Evolutionary conservation across 2,888 invertebrate genomes (phyloP).

Genomic region (Disparrhopalites patrizii): DNA sequence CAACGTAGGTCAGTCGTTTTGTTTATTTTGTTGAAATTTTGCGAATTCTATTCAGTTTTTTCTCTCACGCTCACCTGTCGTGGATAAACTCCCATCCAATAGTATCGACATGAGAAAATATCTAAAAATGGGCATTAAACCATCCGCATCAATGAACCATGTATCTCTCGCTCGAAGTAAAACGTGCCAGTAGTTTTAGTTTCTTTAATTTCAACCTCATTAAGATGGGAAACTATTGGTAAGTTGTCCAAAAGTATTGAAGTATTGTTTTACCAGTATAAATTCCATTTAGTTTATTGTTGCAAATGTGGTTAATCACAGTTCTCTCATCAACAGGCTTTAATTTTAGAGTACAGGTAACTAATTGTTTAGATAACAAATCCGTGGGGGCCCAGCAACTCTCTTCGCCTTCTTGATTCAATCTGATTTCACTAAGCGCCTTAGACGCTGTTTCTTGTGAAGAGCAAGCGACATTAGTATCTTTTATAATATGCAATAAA

Average conservation of each 20-base stretch:
- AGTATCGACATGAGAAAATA: background rate
- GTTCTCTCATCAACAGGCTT: conserved; percentile 3
- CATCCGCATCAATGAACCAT: background rate
- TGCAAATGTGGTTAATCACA: background rate
- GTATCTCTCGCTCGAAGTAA: background rate
- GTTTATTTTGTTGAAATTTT: conserved; percentile 23
- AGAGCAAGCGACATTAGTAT: too few relatives aligned
- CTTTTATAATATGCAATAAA: too few relatives aligned
- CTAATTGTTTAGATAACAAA: too few relatives aligned
- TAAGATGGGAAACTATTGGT: background rate
- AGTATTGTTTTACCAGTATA: background rate
- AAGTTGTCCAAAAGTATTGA: background rate
- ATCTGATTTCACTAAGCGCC: too few relatives aligned
- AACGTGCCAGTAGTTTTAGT: background rate
- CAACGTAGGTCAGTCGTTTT: conserved; percentile 44
- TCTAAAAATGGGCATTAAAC: background rate
- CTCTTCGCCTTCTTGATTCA: background rate
- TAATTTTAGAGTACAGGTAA: conserved; percentile 1
- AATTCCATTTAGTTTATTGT: background rate
- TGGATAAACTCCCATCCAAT: background rate
- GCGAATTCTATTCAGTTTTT: conserved; percentile 4
- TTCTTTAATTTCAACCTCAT: background rate
- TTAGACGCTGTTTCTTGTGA: too few relatives aligned
- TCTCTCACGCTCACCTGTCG: background rate
- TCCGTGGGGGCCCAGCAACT: background rate